Conservation (phyloP, 2,113 vertebrate species). For the Oncorhynchus gorbuscha region DNA sequence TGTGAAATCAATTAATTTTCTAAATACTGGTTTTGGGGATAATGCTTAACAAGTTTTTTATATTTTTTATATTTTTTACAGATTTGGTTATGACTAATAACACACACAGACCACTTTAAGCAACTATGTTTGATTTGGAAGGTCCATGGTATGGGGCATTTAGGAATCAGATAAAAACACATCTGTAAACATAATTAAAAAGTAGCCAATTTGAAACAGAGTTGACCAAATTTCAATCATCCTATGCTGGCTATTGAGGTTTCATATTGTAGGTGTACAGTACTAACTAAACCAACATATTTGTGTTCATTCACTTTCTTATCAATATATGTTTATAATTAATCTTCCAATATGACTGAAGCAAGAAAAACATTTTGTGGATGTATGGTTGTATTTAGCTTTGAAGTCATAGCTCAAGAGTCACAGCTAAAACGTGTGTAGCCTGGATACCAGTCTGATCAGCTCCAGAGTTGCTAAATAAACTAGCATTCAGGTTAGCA, state of each 20-base stretch:
- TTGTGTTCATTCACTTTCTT: conserved; percentile 3
- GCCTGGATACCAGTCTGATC: background rate
- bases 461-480: conserved; percentile 12
- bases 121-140: background rate
- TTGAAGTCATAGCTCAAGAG: conserved; percentile 32
- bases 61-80: conserved; percentile 1
- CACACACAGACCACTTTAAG: background rate
- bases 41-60: conserved; percentile 49
- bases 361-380: background rate
- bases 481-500: conserved; percentile 21
- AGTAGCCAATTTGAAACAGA: background rate
- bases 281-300: background rate
- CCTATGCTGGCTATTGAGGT: background rate
- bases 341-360: conserved; percentile 3
- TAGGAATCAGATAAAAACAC: background rate
- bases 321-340: conserved; percentile 18
- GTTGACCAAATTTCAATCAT: background rate
- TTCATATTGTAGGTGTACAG: background rate
- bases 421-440: background rate
- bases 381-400: conserved; percentile 30
- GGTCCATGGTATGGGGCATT: background rate
- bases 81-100: conserved; percentile 14
- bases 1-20: background rate
- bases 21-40: conserved; percentile 25
- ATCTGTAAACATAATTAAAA: background rate